Percentiles rank a stretch among this genome's conserved stretches.
Evolutionary conservation across 2,797 vertebrate genomes (phyloP).

Genomic region (Cynopterus sphinx): DNA sequence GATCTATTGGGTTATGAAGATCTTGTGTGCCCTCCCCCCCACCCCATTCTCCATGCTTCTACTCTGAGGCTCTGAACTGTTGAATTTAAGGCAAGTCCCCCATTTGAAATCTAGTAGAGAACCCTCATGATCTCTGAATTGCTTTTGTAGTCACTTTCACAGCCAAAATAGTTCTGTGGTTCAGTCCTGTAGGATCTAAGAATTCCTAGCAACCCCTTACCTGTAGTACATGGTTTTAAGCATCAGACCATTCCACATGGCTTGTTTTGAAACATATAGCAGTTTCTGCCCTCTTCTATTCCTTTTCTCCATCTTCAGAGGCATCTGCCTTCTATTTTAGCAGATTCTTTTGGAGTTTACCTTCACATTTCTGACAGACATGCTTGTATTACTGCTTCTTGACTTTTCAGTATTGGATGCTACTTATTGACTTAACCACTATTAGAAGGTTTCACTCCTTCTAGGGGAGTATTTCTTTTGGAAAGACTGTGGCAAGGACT

Average conservation of each 20-base stretch:
- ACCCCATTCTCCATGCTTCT: background rate
- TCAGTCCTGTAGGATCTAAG: background rate
- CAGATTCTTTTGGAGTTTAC: background rate
- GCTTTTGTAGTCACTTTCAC: background rate
- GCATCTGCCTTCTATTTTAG: background rate
- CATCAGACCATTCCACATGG: background rate
- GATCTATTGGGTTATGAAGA: background rate
- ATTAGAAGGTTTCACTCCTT: background rate
- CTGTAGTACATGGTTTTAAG: background rate
- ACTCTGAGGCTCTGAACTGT: background rate
- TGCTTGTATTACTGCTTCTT: background rate
- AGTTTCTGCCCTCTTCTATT: background rate
- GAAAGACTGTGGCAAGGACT: background rate
- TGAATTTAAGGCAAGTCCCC: background rate
- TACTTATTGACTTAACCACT: background rate
- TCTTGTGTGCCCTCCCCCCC: background rate
- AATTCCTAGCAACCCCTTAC: background rate
- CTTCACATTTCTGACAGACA: background rate
- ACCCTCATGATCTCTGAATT: background rate
- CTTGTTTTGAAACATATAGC: background rate
- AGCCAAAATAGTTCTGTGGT: background rate
- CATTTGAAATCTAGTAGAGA: background rate
- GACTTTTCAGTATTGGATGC: background rate
- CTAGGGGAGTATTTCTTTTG: background rate
- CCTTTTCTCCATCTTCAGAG: background rate